Percentiles rank a stretch among this genome's conserved stretches.
Conservation (phyloP, 2,113 vertebrate species). For the Proteles cristata region DNA sequence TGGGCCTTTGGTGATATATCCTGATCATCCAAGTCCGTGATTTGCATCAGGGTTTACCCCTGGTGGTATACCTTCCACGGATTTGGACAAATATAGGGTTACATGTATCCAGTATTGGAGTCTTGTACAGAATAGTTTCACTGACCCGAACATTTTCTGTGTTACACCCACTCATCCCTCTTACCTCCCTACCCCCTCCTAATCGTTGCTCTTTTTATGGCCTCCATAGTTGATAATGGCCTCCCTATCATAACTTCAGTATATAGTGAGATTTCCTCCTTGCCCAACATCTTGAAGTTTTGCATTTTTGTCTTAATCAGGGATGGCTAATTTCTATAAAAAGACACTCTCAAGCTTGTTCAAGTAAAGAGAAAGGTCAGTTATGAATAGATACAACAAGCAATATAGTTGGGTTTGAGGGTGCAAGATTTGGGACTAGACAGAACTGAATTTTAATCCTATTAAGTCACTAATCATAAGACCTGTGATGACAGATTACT, state of each 20-base stretch:
- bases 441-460: background rate
- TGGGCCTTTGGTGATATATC: background rate
- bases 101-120: background rate
- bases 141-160: background rate
- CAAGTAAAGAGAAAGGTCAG: background rate
- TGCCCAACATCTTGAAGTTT: background rate
- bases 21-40: background rate
- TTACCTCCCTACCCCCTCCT: background rate
- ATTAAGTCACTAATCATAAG: background rate
- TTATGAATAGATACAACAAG: background rate
- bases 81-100: background rate
- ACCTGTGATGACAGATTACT: background rate
- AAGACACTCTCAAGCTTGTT: constrained; percentile 8
- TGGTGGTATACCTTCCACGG: background rate
- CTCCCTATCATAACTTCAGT: background rate
- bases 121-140: background rate
- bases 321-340: constrained; percentile 1
- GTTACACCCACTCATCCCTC: background rate
- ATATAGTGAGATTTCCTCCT: background rate
- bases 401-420: background rate
- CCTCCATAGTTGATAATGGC: background rate
- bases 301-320: constrained; percentile 44
- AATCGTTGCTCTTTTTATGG: background rate
- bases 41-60: background rate
- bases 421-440: background rate